Base-by-base conservation (phyloP, 1,140 invertebrate species). In the Palaemon carinicauda region DNA sequence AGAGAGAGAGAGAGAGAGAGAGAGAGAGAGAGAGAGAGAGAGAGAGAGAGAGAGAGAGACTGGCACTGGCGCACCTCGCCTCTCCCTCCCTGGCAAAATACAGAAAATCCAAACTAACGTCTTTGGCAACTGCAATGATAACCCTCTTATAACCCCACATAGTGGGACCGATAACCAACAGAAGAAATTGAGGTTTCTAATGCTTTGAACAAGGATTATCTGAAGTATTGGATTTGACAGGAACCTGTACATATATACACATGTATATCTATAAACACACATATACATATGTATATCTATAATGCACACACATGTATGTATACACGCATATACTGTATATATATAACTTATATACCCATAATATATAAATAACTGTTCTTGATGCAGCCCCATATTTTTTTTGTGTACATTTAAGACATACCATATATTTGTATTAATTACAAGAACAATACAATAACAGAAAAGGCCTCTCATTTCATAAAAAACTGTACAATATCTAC, bases 401-500 rank as follows among this genome's bases (percentile, higher is more conserved):
- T 24, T 78, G 75, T 78, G 75, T 78, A 78, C 50, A 53, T 52
- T 78, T 51, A 14, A 79, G 83, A 86, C 83, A 86, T 71, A 86
- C 75, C 83, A 78, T 73, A 80, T 73, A 80, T 87, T 71, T 87
- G 69, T 87, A 74, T 69, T 87, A 84, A 54, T 84, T 84, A 87
- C 85, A 87, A 81, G 71, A 87, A 82, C 71, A 87, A 87, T 56
- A 86, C 83, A 86, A 65, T 77, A 87, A 87, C 85, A 87, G 78
- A 87, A 84, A 81, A 87, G 83, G 83, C 83, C 78, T 87, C 80
- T 87, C 80, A 65, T 81, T 75, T 81, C 69, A 77, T 87, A 77
- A 81, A 75, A 87, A 87, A 87, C 85, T 87, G 85, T 87, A 87
- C 85, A 87, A 17, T 87, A 87, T 87, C 85, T 87, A 87, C 85